These are phyloP conservation scores for Drosophila kuntzei DNA, from an alignment of 2,888 invertebrate genomes.

Conservation along the genomic window DNA sequence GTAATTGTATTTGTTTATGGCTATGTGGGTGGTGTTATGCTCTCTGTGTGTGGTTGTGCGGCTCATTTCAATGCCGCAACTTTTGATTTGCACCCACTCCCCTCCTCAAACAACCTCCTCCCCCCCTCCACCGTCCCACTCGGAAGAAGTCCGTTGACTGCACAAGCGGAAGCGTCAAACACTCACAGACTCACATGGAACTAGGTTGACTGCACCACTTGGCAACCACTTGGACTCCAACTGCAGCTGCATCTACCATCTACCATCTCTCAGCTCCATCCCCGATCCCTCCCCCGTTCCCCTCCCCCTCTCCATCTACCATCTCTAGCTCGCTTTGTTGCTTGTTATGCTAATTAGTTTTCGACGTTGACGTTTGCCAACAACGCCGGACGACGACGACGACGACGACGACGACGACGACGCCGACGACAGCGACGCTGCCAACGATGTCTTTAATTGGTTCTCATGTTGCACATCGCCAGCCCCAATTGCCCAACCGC, in stretches of 20 bases:
- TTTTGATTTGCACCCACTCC: constrained; percentile 64
- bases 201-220: constrained; percentile 40
- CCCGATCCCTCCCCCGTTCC: not conserved
- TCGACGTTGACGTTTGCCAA: constrained; percentile 82
- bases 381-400: constrained; percentile 59
- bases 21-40: constrained; percentile 35
- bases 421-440: constrained; percentile 50
- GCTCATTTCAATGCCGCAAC: constrained; percentile 67
- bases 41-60: constrained; percentile 20
- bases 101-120: too few relatives aligned
- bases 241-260: constrained; percentile 15
- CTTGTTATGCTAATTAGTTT: constrained; percentile 84
- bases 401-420: constrained; percentile 49
- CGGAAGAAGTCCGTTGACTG: constrained; percentile 4
- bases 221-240: constrained; percentile 38
- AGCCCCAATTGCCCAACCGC: constrained; percentile 22
- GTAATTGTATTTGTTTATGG: constrained; percentile 81
- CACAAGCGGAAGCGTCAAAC: constrained; percentile 40
- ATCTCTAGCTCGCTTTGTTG: constrained; percentile 62
- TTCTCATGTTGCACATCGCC: constrained; percentile 80
- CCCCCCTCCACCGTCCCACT: not conserved
- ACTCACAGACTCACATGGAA: constrained; percentile 25
- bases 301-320: not conserved
- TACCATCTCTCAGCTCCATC: not conserved
- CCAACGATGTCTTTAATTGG: constrained; percentile 83